These are phyloP conservation scores for Drosophila paramelanica DNA, from an alignment of 2,888 invertebrate species.

Conservation along the genomic window DNA sequence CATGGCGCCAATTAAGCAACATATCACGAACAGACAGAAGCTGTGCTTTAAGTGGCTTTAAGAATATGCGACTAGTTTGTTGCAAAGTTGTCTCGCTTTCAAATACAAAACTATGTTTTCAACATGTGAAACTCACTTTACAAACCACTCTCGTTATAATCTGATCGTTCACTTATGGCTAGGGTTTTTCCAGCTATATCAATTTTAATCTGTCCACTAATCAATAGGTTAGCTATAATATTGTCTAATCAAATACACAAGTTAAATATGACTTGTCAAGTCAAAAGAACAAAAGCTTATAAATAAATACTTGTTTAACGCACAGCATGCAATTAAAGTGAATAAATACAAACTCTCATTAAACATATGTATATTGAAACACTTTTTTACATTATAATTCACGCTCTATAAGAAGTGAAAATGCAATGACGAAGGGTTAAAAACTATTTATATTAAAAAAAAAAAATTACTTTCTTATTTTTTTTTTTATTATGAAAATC, in stretches of 20 bases:
- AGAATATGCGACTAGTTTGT: neutral
- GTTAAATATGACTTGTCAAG: neutral
- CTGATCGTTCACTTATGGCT: neutral
- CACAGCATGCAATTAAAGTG: neutral
- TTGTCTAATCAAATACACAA: neutral
- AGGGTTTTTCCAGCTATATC: constrained; percentile 8
- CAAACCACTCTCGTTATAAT: constrained; percentile 4
- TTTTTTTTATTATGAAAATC: no score
- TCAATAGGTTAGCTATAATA: neutral
- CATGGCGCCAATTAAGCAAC: constrained; percentile 24
- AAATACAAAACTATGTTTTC: neutral
- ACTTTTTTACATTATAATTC: no score
- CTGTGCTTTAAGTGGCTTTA: neutral
- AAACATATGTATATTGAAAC: no score
- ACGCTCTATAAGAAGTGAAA: no score
- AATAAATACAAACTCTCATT: neutral
- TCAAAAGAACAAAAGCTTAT: neutral
- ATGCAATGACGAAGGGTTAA: no score
- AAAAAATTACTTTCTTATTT: no score
- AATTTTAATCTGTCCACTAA: neutral
- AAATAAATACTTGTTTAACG: constrained; percentile 1
- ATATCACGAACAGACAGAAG: constrained; percentile 29
- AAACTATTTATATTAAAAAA: no score
- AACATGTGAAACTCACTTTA: neutral
- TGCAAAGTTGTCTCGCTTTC: neutral